These are phyloP conservation scores for Piprites chloris DNA, from an alignment of 2,113 vertebrate species.

Conservation along the genomic window DNA sequence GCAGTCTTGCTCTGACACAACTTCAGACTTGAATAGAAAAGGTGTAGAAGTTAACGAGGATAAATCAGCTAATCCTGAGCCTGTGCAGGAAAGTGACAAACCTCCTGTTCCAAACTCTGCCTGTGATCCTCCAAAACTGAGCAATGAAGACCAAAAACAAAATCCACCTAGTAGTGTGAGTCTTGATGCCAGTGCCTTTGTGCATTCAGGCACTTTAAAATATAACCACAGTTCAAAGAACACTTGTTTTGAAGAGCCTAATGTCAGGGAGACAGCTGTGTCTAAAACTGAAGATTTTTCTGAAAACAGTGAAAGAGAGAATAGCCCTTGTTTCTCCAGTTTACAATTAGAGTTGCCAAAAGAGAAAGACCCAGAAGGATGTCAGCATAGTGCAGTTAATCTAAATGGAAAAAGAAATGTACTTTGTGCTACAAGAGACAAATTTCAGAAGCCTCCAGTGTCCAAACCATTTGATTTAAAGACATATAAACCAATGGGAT, in stretches of 20 bases:
- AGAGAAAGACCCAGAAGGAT: conserved; percentile 81
- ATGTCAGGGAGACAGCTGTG: conserved; percentile 20
- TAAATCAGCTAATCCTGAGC: not conserved
- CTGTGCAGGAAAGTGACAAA: not conserved
- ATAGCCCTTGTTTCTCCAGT: conserved; percentile 58
- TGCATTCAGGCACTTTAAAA: conserved; percentile 70
- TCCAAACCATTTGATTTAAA: conserved; percentile 84
- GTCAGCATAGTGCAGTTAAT: conserved; percentile 40
- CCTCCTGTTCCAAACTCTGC: not conserved
- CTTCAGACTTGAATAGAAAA: conserved; percentile 52
- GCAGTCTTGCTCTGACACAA: conserved; percentile 39
- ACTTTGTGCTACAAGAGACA: conserved; percentile 73
- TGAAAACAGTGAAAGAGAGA: conserved; percentile 71
- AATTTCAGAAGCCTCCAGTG: conserved; percentile 65
- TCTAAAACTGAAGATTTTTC: conserved; percentile 63
- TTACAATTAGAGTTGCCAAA: conserved; percentile 80
- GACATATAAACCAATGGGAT: conserved; percentile 91
- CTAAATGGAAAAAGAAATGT: conserved; percentile 62
- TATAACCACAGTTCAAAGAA: conserved; percentile 67
- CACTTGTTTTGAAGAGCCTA: conserved; percentile 59
- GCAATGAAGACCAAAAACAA: conserved; percentile 35
- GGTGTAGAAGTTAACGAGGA: conserved; percentile 7
- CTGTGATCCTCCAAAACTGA: not conserved
- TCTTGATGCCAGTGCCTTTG: conserved; percentile 62
- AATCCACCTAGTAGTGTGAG: conserved; percentile 30